Evolutionary conservation across 2,113 vertebrate genomes (phyloP).

Genomic region (Pelodiscus sinensis): DNA sequence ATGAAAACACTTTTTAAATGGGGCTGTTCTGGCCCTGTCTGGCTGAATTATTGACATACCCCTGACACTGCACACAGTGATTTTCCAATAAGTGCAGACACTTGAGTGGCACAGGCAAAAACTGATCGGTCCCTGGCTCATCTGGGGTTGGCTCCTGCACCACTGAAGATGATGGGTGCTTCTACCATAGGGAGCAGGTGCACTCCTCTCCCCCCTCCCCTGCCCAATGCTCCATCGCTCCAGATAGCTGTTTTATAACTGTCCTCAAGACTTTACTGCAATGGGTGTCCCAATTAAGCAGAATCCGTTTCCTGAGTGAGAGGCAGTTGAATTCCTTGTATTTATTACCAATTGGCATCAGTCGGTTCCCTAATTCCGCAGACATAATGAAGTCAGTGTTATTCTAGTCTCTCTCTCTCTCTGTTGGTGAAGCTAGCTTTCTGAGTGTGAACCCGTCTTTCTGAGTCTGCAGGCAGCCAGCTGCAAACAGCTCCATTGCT

Average conservation of each 20-base stretch:
- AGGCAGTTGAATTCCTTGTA: not conserved
- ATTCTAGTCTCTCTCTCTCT: not conserved
- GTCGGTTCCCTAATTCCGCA: not conserved
- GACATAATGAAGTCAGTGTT: not conserved
- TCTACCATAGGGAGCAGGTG: not conserved
- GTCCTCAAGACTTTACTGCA: not conserved
- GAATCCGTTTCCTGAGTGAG: not conserved
- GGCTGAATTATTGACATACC: not conserved
- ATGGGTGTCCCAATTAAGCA: not conserved
- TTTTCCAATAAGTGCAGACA: not conserved
- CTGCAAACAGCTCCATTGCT: not conserved
- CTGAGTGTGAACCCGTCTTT: not conserved
- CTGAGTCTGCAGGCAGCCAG: not conserved
- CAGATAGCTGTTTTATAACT: not conserved
- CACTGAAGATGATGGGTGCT: not conserved
- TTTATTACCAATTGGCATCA: not conserved
- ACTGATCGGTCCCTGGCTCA: rapidly evolving
- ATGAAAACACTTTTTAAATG: not conserved
- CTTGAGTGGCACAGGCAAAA: not conserved
- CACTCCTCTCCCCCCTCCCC: not conserved
- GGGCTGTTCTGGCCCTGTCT: not conserved
- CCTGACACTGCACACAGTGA: not conserved
- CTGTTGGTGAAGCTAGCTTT: not conserved
- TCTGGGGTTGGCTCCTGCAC: not conserved
- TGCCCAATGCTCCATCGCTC: not conserved